phyloP scores from a whole-genome alignment of 2,797 vertebrate species.

The Bovichtus diacanthus region DNA sequence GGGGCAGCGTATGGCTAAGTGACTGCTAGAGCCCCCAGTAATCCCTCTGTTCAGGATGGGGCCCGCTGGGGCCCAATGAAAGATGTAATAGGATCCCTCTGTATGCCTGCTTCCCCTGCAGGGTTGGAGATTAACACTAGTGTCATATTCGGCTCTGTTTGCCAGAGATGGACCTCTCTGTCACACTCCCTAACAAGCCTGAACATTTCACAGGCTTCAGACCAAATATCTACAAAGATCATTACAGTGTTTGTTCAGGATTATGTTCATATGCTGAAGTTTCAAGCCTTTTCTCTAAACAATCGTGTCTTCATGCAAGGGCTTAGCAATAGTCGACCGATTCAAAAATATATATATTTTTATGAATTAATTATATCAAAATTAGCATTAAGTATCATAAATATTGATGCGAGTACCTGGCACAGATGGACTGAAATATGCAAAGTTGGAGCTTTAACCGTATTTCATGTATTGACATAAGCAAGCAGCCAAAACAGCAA shows the following conservation, averaged over 20 bases:
- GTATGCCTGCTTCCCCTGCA: constrained; percentile 91
- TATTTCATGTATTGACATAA: constrained; percentile 28
- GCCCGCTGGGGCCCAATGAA: constrained; percentile 92
- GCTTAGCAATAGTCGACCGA: not conserved
- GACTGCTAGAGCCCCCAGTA: constrained; percentile 74
- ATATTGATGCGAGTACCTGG: not conserved
- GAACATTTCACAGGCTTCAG: constrained; percentile 44
- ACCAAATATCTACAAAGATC: constrained; percentile 21
- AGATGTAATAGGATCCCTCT: constrained; percentile 93
- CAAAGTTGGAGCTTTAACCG: not conserved
- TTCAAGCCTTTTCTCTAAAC: not conserved
- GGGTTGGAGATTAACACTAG: constrained; percentile 94
- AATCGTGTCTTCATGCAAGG: not conserved
- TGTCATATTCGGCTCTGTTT: constrained; percentile 91
- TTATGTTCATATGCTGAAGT: not conserved
- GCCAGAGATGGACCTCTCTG: constrained; percentile 73
- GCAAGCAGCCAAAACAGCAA: constrained; percentile 31
- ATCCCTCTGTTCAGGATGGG: constrained; percentile 85
- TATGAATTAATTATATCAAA: not conserved
- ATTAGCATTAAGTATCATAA: not conserved
- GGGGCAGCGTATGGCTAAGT: constrained; percentile 68
- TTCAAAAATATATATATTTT: not conserved
- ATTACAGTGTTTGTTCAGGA: constrained; percentile 4
- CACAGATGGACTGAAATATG: constrained; percentile 14
- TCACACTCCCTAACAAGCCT: constrained; percentile 72